A percentile compares a stretch with the other conserved stretches of the same genome.
Evolutionary conservation across 2,888 invertebrate genomes (phyloP).

Genomic region (Thumatha senex): DNA sequence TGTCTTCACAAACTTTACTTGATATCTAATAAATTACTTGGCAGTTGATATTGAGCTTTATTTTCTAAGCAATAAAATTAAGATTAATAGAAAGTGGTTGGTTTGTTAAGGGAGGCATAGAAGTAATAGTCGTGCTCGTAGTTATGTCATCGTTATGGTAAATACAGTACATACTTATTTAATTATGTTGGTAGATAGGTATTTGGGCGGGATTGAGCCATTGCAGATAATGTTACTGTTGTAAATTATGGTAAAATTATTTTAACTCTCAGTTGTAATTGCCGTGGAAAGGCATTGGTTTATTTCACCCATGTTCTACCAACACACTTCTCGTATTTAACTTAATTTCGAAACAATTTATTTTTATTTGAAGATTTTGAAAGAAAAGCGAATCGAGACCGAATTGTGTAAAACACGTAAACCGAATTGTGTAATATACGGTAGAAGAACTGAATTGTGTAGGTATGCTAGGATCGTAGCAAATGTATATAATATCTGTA

Average conservation of each 20-base stretch:
- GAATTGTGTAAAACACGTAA: too few relatives aligned
- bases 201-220: slow-evolving; percentile 13
- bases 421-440: too few relatives aligned
- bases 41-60: slow-evolving; percentile 33
- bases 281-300: too few relatives aligned
- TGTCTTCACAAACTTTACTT: slow-evolving; percentile 32
- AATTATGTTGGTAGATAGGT: slow-evolving; percentile 57
- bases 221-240: background rate
- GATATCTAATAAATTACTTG: background rate
- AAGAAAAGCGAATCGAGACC: too few relatives aligned
- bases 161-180: slow-evolving; percentile 62
- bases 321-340: too few relatives aligned
- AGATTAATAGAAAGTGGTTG: slow-evolving; percentile 4
- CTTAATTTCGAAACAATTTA: too few relatives aligned
- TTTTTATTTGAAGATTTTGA: too few relatives aligned
- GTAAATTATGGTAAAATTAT: background rate
- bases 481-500: too few relatives aligned
- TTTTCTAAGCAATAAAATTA: accelerated
- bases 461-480: too few relatives aligned
- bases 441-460: too few relatives aligned
- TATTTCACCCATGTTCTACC: too few relatives aligned
- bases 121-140: slow-evolving; percentile 55
- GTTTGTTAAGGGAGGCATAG: slow-evolving; percentile 50
- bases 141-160: slow-evolving; percentile 71
- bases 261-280: too few relatives aligned